Percentiles rank a stretch among this genome's conserved stretches.
phyloP scores from a whole-genome alignment of 2,113 vertebrate genomes.

The Gambusia holbrooki region DNA sequence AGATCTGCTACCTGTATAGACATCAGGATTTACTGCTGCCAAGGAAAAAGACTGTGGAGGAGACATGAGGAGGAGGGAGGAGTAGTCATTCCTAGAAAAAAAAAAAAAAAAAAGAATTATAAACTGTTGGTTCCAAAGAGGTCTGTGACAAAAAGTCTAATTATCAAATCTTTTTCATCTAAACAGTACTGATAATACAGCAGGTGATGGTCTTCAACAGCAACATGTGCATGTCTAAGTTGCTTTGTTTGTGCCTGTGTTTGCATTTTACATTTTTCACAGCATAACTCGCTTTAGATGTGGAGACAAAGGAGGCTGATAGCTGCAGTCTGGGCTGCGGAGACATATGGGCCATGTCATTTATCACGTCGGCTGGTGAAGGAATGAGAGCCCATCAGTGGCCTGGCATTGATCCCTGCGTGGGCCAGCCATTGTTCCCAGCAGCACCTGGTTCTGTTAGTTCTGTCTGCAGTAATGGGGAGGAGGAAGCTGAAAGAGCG shows the following conservation, averaged over 20 bases:
- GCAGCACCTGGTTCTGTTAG: constrained; percentile 72
- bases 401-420: constrained; percentile 75
- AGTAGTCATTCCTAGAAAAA: not conserved
- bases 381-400: constrained; percentile 78
- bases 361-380: constrained; percentile 77
- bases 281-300: constrained; percentile 65
- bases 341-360: constrained; percentile 77
- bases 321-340: constrained; percentile 66
- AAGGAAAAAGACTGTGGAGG: constrained; percentile 40
- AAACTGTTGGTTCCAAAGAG: constrained; percentile 16
- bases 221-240: constrained; percentile 21
- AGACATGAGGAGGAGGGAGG: constrained; percentile 1
- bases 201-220: constrained; percentile 20
- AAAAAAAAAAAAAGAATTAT: constrained; percentile 35
- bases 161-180: constrained; percentile 30
- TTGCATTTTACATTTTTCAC: constrained; percentile 55
- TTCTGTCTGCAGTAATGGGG: constrained; percentile 62
- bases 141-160: constrained; percentile 28
- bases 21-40: constrained; percentile 76
- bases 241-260: constrained; percentile 36
- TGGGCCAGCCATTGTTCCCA: constrained; percentile 73
- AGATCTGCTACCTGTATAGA: constrained; percentile 75
- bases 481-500: constrained; percentile 26
- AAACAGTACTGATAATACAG: constrained; percentile 18
- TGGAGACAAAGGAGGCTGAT: constrained; percentile 74